phyloP scores from a whole-genome alignment of 2,888 invertebrate genomes.

The Limnephilus auricula region DNA sequence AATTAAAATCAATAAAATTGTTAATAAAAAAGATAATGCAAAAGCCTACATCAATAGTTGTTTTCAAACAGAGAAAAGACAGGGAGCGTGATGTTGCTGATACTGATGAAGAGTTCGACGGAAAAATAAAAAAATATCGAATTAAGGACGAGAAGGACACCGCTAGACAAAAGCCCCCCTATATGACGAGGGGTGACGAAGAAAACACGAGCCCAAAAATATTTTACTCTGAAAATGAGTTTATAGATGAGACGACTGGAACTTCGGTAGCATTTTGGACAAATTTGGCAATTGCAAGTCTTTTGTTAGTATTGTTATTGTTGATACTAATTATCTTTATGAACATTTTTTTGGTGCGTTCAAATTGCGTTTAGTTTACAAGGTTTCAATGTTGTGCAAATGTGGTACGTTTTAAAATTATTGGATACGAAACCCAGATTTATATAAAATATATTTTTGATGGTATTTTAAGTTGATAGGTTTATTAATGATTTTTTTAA shows the following conservation, averaged over 20 bases:
- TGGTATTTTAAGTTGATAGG: too few relatives aligned
- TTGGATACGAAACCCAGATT: neutral
- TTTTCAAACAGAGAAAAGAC: neutral
- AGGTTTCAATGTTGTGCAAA: neutral
- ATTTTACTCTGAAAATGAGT: neutral
- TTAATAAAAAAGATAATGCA: neutral
- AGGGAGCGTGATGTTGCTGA: neutral
- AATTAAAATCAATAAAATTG: neutral
- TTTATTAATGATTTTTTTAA: neutral
- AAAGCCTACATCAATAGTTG: neutral
- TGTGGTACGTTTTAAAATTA: neutral
- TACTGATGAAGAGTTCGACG: neutral
- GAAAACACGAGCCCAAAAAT: neutral
- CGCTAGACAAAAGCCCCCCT: neutral
- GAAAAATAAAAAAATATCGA: neutral
- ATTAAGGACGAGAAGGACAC: neutral
- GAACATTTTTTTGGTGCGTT: neutral
- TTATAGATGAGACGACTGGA: neutral
- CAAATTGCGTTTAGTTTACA: conserved; percentile 27
- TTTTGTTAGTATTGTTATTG: neutral
- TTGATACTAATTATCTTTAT: neutral
- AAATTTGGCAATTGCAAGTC: neutral
- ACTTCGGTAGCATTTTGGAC: neutral
- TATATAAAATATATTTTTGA: neutral
- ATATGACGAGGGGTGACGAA: neutral